These are phyloP conservation scores for Oryzias woworae DNA, from an alignment of 2,113 vertebrate species.

Conservation along the genomic window DNA sequence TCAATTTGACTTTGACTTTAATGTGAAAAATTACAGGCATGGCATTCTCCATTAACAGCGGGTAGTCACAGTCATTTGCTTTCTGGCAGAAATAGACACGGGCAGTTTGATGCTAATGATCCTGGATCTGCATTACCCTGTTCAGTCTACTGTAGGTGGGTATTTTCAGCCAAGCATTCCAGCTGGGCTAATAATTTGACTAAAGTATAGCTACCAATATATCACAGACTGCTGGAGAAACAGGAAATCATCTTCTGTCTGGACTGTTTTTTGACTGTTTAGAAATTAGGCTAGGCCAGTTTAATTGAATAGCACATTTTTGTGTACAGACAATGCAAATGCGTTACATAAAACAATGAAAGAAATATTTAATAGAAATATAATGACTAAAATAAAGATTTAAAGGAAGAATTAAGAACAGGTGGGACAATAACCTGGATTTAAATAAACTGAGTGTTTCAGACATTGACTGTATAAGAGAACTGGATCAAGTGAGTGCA, in stretches of 20 bases:
- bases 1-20: conserved; percentile 28
- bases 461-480: too few relatives aligned
- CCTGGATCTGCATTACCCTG: conserved; percentile 41
- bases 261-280: too few relatives aligned
- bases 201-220: conserved; percentile 25
- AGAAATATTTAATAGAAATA: too few relatives aligned
- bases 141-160: conserved; percentile 32
- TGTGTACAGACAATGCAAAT: too few relatives aligned
- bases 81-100: conserved; percentile 40
- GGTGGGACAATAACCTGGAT: too few relatives aligned
- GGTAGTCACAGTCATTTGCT: conserved; percentile 21
- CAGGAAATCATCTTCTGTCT: background rate
- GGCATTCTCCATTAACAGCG: conserved; percentile 43
- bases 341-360: too few relatives aligned
- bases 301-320: too few relatives aligned
- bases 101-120: conserved; percentile 52
- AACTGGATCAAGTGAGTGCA: too few relatives aligned
- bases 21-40: conserved; percentile 32
- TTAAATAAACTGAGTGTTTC: too few relatives aligned
- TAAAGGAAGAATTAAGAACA: too few relatives aligned
- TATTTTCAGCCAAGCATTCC: conserved; percentile 35
- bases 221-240: conserved; percentile 17
- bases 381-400: too few relatives aligned
- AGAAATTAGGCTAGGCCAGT: too few relatives aligned
- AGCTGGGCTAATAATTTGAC: conserved; percentile 50